Evolutionary conservation across 2,888 invertebrate genomes (phyloP).

Genomic region (Sphaerophoria rueppellii): DNA sequence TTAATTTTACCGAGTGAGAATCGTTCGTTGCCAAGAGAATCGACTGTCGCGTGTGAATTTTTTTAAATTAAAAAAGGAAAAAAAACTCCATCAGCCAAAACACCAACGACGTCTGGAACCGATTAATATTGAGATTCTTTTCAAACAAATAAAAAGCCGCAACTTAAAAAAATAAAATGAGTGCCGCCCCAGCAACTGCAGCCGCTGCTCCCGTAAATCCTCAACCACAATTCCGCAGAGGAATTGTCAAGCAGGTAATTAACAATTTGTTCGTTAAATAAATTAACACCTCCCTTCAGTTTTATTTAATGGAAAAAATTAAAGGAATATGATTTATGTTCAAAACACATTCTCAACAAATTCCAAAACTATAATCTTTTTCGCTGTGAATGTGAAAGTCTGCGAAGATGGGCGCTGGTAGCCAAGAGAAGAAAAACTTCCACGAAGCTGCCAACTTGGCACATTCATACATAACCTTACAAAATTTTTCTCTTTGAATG

Average conservation of each 20-base stretch:
- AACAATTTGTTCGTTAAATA: conserved; percentile 2
- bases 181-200: conserved; percentile 79
- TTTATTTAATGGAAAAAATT: neutral
- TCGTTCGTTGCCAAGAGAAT: conserved; percentile 66
- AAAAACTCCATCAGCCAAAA: conserved; percentile 48
- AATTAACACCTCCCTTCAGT: neutral
- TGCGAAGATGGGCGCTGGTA: conserved; percentile 74
- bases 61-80: conserved; percentile 38
- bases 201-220: conserved; percentile 77
- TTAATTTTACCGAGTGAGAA: conserved; percentile 70
- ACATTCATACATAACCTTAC: conserved; percentile 77
- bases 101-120: conserved; percentile 56
- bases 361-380: conserved; percentile 6
- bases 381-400: conserved; percentile 36
- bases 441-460: conserved; percentile 81
- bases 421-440: conserved; percentile 79
- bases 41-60: conserved; percentile 67
- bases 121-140: conserved; percentile 44
- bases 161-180: conserved; percentile 54
- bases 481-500: conserved; percentile 37
- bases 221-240: conserved; percentile 78
- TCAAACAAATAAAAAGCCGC: conserved; percentile 41
- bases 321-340: neutral
- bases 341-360: conserved; percentile 21
- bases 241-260: conserved; percentile 82